Evolutionary conservation across 2,113 vertebrate species (phyloP), one percentile per base, ranked within the genome.

Genomic region (Mus pahari): DNA sequence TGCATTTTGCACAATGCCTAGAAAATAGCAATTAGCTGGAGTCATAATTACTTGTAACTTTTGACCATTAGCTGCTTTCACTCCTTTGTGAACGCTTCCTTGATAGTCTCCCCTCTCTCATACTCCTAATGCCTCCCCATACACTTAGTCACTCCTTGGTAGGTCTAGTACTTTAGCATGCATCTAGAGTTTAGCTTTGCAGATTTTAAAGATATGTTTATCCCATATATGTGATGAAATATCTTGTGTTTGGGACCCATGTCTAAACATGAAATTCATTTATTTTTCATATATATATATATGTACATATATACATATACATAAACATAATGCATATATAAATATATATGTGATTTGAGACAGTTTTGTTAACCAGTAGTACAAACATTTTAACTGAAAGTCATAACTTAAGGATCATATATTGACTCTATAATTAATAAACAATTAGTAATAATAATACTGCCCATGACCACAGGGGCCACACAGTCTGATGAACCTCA

Each of bases 21-120:
- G 10, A 36, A 93, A 73, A 75, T 4, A 78, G 89, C 3, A 82
- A 95, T 77, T 60, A 82, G 17, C 12, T 66, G 2, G 22, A 95
- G 73, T 74, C 68, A 74, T 70, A 89, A 82, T 86, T 90, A n/a
- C 26, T 95, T 81, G 50, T 90, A 45, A 95, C 45, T n/a, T 60
- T 66, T 66, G 58, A 77, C 75, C 24, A 90, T 1, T 19, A 86
- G 20, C 14, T 90, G 13, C 66, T 36, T 60, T 90, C 62, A 62
- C n/a, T 95, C 42, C 50, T 77, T 89, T 93, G n/a, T 45, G 3
- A 92, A 73, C 20, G 13, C 6, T 89, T 90, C 55, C 55, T 90
- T 90, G 28, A 88, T 66, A 87, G 55, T 19, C 6, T 16, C 86
- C 39, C 10, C 14, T 12, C 42, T 31, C 28, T 33, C 55, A 64